Percentiles rank a stretch among this genome's conserved stretches.
Conservation (phyloP, 1,140 invertebrate species). For the Dufourea novaeangliae region DNA sequence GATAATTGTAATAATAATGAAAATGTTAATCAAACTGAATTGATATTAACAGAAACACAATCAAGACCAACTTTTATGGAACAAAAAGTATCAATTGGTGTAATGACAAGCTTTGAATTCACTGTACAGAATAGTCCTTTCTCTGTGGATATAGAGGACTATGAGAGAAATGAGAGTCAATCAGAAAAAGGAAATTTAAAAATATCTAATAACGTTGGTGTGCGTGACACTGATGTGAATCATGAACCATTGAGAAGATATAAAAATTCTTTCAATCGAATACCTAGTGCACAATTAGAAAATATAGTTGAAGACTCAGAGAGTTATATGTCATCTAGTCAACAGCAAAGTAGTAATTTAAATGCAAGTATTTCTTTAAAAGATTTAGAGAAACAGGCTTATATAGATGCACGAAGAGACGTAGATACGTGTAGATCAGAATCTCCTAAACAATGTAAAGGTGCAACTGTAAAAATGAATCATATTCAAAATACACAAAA, state of each 20-base stretch:
- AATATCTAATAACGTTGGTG: slow-evolving; percentile 66
- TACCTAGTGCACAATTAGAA: slow-evolving; percentile 68
- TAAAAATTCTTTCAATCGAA: slow-evolving; percentile 65
- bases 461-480: neutral
- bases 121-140: slow-evolving; percentile 81
- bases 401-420: slow-evolving; percentile 27
- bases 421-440: slow-evolving; percentile 7
- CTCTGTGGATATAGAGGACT: slow-evolving; percentile 68
- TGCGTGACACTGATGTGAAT: slow-evolving; percentile 72
- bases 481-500: neutral
- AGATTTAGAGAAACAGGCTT: slow-evolving; percentile 46
- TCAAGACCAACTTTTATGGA: slow-evolving; percentile 71
- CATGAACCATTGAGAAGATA: slow-evolving; percentile 67
- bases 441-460: slow-evolving; percentile 32
- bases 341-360: slow-evolving; percentile 72
- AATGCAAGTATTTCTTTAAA: slow-evolving; percentile 47
- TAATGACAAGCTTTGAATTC: slow-evolving; percentile 88
- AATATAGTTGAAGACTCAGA: slow-evolving; percentile 79
- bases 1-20: slow-evolving; percentile 12
- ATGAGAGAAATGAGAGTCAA: slow-evolving; percentile 78
- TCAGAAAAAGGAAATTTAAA: slow-evolving; percentile 74
- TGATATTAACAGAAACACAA: slow-evolving; percentile 50
- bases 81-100: slow-evolving; percentile 86
- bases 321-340: slow-evolving; percentile 76
- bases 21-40: slow-evolving; percentile 41